These are phyloP conservation scores for Stylophora pistillata DNA, from an alignment of 64 coral and sea anemone genomes.

Conservation along the genomic window DNA sequence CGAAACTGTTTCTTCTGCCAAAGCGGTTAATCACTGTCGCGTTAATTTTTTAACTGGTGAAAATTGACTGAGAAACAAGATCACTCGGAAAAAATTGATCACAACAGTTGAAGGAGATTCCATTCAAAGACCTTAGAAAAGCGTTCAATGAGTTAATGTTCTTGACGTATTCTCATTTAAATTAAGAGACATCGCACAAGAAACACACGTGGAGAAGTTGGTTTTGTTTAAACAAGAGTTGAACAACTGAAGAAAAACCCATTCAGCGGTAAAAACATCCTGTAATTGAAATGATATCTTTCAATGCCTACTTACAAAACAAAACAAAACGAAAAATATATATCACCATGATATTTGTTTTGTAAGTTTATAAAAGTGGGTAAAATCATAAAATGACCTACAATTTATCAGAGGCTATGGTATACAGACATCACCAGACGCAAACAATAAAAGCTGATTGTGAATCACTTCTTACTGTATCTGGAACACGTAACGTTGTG, in stretches of 20 bases:
- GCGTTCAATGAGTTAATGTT: too few species aligned
- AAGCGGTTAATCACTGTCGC: too few species aligned
- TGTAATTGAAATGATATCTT: not conserved
- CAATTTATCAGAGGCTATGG: not conserved
- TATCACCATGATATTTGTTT: not conserved
- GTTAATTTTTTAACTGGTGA: too few species aligned
- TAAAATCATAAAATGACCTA: not conserved
- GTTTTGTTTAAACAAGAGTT: not conserved
- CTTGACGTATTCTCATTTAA: not conserved
- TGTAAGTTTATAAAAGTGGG: not conserved
- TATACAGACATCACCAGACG: not conserved
- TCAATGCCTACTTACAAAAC: not conserved
- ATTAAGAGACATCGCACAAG: not conserved
- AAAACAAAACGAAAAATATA: not conserved
- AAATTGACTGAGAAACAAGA: too few species aligned
- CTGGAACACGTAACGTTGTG: too few species aligned
- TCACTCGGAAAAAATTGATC: too few species aligned
- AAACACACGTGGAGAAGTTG: not conserved
- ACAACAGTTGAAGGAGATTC: too few species aligned
- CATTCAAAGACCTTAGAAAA: too few species aligned
- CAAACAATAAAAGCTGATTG: not conserved
- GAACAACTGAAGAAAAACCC: not conserved
- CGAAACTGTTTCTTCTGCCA: too few species aligned
- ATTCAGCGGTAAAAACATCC: not conserved
- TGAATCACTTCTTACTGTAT: not conserved